These are phyloP conservation scores for Tangara arthus DNA, from an alignment of 2,797 vertebrate species.

Conservation along the genomic window DNA sequence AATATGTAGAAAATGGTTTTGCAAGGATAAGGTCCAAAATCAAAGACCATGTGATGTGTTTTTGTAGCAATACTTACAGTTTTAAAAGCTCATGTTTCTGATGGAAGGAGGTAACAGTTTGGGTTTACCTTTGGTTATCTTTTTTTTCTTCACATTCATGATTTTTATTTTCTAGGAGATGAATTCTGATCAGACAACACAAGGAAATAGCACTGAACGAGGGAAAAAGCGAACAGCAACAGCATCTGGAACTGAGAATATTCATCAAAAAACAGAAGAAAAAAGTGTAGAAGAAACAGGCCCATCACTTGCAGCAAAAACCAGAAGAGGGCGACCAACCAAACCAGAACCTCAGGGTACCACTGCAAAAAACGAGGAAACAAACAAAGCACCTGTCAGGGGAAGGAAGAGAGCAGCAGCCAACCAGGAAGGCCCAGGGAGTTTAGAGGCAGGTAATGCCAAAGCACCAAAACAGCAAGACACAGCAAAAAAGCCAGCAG, in stretches of 20 bases:
- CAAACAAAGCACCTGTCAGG: conserved; percentile 80
- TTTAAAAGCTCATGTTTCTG: neutral
- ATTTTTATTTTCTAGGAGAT: conserved; percentile 78
- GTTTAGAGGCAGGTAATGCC: conserved; percentile 86
- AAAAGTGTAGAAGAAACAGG: conserved; percentile 77
- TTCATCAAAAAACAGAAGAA: conserved; percentile 80
- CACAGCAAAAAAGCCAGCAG: conserved; percentile 85
- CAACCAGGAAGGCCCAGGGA: conserved; percentile 78
- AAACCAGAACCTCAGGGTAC: conserved; percentile 80
- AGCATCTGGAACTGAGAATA: conserved; percentile 83
- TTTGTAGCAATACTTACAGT: neutral
- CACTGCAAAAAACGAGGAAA: conserved; percentile 77
- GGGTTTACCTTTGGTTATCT: neutral
- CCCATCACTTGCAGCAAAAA: conserved; percentile 81
- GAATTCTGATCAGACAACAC: conserved; percentile 78
- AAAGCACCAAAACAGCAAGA: conserved; percentile 96
- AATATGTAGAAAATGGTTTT: neutral
- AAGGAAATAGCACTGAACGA: conserved; percentile 80
- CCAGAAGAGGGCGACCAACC: conserved; percentile 90
- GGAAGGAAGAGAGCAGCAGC: conserved; percentile 88
- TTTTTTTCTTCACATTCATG: neutral
- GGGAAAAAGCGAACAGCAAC: conserved; percentile 79
- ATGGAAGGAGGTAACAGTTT: neutral
- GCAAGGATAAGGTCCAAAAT: neutral
- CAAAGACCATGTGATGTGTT: neutral